A percentile compares a stretch with the other conserved stretches of the same genome.
phyloP scores from a whole-genome alignment of 2,888 invertebrate species.

The Autographa gamma region DNA sequence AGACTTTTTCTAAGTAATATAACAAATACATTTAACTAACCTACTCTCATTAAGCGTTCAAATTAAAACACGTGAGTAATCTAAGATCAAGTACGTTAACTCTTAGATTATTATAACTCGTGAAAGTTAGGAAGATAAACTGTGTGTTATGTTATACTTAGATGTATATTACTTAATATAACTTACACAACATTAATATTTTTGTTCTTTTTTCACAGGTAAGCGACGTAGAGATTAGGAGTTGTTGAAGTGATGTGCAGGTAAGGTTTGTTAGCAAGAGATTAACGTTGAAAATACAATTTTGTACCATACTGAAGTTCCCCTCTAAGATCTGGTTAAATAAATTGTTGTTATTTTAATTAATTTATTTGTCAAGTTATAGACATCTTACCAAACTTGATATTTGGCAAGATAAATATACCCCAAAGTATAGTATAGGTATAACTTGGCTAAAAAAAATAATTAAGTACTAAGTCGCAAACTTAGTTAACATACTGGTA shows the following conservation, averaged over 20 bases:
- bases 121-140: slow-evolving; percentile 43
- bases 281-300: too few relatives aligned
- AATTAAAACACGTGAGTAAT: background rate
- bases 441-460: too few relatives aligned
- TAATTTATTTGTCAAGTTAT: too few relatives aligned
- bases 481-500: too few relatives aligned
- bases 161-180: slow-evolving; percentile 4
- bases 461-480: too few relatives aligned
- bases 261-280: background rate
- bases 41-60: background rate
- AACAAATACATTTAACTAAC: background rate
- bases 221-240: slow-evolving; percentile 22
- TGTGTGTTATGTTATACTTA: slow-evolving; percentile 8
- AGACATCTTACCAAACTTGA: too few relatives aligned
- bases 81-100: slow-evolving; percentile 4
- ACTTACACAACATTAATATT: slow-evolving; percentile 13
- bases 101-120: background rate
- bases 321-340: too few relatives aligned
- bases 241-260: background rate
- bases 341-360: too few relatives aligned
- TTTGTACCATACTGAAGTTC: too few relatives aligned
- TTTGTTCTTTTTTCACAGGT: slow-evolving; percentile 40
- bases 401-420: too few relatives aligned
- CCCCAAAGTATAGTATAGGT: too few relatives aligned
- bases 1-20: too few relatives aligned